These are phyloP conservation scores for Mastigias papua DNA, from an alignment of 30 jellyfish, hydroid and myxozoan species.

Conservation along the genomic window DNA sequence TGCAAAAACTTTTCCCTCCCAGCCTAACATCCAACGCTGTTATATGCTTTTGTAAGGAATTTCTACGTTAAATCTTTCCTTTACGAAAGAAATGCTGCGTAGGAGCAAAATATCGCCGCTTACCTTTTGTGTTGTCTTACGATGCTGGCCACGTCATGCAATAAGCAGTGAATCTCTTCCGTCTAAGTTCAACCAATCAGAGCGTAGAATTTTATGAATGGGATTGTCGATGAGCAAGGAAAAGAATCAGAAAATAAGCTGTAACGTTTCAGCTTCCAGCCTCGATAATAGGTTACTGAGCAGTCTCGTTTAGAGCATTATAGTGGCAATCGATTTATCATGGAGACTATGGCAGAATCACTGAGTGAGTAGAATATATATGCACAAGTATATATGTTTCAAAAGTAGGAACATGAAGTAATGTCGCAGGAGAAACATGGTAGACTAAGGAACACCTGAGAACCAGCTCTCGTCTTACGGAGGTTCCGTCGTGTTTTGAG, in stretches of 20 bases:
- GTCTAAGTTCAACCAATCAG: constrained; percentile 30
- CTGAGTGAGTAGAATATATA: neutral
- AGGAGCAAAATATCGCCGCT: neutral
- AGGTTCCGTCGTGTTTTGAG: neutral
- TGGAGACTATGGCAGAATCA: neutral
- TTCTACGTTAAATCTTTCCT: neutral
- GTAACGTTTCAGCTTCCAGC: constrained; percentile 30
- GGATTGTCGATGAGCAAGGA: neutral
- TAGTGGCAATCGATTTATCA: neutral
- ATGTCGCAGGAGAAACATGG: too few relatives aligned
- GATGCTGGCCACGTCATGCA: constrained; percentile 3
- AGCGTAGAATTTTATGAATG: neutral
- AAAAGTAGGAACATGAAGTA: too few relatives aligned
- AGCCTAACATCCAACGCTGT: neutral
- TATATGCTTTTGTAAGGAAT: neutral
- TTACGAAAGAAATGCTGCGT: neutral
- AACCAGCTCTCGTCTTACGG: neutral
- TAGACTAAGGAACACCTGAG: too few relatives aligned
- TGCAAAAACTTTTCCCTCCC: neutral
- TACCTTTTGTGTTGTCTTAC: neutral
- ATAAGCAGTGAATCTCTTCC: constrained; percentile 44
- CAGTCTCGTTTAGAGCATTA: neutral
- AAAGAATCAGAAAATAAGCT: constrained; percentile 19
- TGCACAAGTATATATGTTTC: too few relatives aligned
- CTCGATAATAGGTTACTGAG: constrained; percentile 6